Evolutionary conservation across 2,888 invertebrate species (phyloP), one percentile per base, ranked within the genome.

Genomic region (Carterocephalus palaemon): DNA sequence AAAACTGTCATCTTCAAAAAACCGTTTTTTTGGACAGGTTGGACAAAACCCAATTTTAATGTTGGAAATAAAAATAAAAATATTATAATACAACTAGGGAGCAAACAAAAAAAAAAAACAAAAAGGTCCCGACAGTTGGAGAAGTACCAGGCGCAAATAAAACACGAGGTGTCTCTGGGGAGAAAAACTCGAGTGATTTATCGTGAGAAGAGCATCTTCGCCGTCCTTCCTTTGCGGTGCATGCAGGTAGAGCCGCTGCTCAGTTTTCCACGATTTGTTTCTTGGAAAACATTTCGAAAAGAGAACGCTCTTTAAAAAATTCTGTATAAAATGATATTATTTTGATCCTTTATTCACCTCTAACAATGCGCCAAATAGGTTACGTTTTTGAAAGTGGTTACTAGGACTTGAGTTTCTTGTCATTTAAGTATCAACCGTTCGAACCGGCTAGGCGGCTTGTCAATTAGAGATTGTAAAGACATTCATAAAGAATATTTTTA

Each of bases 201-300:
- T 78, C 70, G 80, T 80, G 80, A 71, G 80, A 80, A 75, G 66
- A 75, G 75, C 77, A 77, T 71, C 76, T 74, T 70, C 67, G 64
- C 60, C 59, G 46, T 32, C 32, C 58, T 57, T 59, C 62, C 62
- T 68, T 75, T 66, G 65, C 63, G 68, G 60, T 64, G 62, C 68
- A 66, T 64, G 57, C 46, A 61, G 57, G 60, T 61, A 61, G 50
- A 50, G 49, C 50, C 55, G 70, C 62, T 66, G 57, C 48, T 49
- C 41, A 33, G 28, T 23, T 19, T 34, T 34, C 29, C n/a, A 22
- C 9, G 46, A 38, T 49, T 50, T 46, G 47, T 46, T 43, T 47
- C 47, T 58, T 48, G 54, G 49, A 16, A 20, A 38, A 13, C 42
- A 51, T 48, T 47, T 47, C 46, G 48, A 40, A 34, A 41, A 26